Evolutionary conservation across 2,888 invertebrate genomes (phyloP).

Genomic region (Cantharis flavilabris): DNA sequence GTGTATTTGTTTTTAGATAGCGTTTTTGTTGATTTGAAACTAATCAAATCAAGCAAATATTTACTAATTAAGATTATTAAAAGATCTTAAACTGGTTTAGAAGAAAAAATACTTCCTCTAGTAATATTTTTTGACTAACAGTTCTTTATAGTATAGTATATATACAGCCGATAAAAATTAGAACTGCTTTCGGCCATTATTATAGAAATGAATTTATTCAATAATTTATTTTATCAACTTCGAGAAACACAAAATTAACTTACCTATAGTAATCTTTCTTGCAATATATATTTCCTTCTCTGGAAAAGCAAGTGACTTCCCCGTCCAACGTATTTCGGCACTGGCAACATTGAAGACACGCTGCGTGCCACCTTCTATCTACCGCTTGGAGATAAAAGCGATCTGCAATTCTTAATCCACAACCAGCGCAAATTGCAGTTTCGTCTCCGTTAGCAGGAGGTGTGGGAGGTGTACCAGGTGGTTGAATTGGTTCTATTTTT

Average conservation of each 20-base stretch:
- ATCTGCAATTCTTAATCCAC: constrained; percentile 84
- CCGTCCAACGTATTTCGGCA: constrained; percentile 89
- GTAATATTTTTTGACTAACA: background rate
- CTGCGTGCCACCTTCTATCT: constrained; percentile 91
- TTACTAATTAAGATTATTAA: background rate
- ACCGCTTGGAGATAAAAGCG: constrained; percentile 90
- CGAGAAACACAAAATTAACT: constrained; percentile 51
- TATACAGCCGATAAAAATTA: background rate
- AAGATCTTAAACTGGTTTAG: background rate
- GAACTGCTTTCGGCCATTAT: background rate
- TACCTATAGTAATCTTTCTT: constrained; percentile 96
- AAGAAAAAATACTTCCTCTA: background rate
- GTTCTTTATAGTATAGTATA: background rate
- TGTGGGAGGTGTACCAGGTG: constrained; percentile 57
- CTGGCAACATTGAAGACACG: constrained; percentile 88
- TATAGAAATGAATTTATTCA: background rate
- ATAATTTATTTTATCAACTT: background rate
- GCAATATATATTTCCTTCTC: constrained; percentile 93
- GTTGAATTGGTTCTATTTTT: constrained; percentile 61
- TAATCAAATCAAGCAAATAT: background rate
- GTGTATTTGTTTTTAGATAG: background rate
- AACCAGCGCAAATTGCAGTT: constrained; percentile 80
- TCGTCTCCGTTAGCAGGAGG: constrained; percentile 54
- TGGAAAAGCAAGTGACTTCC: constrained; percentile 89
- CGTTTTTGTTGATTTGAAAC: background rate